Base-by-base conservation (phyloP, 2,113 vertebrate species). In the Rhinoderma darwinii region DNA sequence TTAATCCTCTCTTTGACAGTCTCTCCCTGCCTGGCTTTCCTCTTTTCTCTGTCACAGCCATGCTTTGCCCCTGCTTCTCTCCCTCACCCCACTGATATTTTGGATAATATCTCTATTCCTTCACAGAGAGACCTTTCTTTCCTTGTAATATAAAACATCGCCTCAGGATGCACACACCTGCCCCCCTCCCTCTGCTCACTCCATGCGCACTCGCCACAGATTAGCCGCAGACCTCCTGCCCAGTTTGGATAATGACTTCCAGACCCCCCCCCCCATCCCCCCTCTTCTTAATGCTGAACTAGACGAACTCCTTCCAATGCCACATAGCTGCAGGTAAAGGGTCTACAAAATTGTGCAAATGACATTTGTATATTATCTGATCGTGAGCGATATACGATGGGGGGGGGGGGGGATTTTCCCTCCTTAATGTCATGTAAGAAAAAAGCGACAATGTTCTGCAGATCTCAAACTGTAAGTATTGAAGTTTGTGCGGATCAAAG, bases 121-220 rank as follows among this genome's bases (percentile, higher is more conserved):
- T 59, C 77, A 86, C 85, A 87, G 86, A 87, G 79, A 75, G 39
- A 74, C 86, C 79, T 87, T 87, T 87, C 86, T 87, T 87, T 43
- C 70, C 89, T 88, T 82, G 89, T 93, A 93, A 93, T 92, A 90
- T 91, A 90, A 93, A 88, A 90, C 94, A 94, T 93, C 88, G 92
- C 90, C 90, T 88, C 90, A 92, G 91, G 93, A 93, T 94, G 89
- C 90, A 91, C 86, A 87, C 91, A 94, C 92, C 93, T 94, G 94
- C n/a, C 14, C 88, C 44, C 89, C 73, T 88, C 86, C 73, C 68
- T 74, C 43, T 20, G 27, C 63, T 59, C 39, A 20, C 37, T 39
- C 50, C 87, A 41, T 54, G 27, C 41, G 66, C 73, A 76, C 72
- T 50, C 51, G n/a, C 47, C 78, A 78, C 32, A 74, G 88, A 86